Evolutionary conservation across 2,113 vertebrate genomes (phyloP).

Genomic region (Takifugu bimaculatus): DNA sequence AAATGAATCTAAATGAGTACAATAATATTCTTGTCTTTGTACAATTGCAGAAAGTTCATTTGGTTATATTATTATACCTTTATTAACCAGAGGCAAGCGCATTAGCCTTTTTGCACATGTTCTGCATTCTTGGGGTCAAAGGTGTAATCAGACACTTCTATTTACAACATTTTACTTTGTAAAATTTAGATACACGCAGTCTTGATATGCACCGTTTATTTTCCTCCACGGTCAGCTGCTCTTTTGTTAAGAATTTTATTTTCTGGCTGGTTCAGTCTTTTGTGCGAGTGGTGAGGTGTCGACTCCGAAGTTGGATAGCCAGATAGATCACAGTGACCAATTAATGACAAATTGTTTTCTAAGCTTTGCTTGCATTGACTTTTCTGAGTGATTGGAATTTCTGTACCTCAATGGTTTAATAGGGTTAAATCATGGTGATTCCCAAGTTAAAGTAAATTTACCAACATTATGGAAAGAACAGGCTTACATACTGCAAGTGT

Average conservation of each 20-base stretch:
- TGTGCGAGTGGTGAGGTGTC: conserved; percentile 7
- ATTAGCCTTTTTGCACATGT: conserved; percentile 43
- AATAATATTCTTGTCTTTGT: conserved; percentile 24
- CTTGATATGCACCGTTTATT: conserved; percentile 43
- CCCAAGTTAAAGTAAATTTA: not conserved
- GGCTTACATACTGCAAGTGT: not conserved
- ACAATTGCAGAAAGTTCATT: conserved; percentile 27
- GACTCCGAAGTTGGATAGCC: not conserved
- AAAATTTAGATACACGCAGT: conserved; percentile 32
- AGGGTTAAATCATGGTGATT: too few species aligned
- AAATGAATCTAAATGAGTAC: conserved; percentile 24
- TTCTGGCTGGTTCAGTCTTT: conserved; percentile 31
- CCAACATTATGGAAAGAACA: conserved; percentile 8
- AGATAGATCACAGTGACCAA: not conserved
- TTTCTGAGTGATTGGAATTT: not conserved
- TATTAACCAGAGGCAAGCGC: conserved; percentile 23
- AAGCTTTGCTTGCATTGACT: not conserved
- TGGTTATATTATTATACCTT: conserved; percentile 23
- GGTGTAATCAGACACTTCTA: conserved; percentile 60
- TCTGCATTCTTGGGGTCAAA: conserved; percentile 53
- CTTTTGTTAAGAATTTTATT: conserved; percentile 23
- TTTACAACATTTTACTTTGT: conserved; percentile 46
- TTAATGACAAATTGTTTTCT: not conserved
- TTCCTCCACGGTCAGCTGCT: conserved; percentile 36
- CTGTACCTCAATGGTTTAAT: conserved; percentile 1